Evolutionary conservation across 92 coral and sea anemone genomes (phyloP), one percentile per base, ranked within the genome.

Genomic region (Epizoanthus rinbou): DNA sequence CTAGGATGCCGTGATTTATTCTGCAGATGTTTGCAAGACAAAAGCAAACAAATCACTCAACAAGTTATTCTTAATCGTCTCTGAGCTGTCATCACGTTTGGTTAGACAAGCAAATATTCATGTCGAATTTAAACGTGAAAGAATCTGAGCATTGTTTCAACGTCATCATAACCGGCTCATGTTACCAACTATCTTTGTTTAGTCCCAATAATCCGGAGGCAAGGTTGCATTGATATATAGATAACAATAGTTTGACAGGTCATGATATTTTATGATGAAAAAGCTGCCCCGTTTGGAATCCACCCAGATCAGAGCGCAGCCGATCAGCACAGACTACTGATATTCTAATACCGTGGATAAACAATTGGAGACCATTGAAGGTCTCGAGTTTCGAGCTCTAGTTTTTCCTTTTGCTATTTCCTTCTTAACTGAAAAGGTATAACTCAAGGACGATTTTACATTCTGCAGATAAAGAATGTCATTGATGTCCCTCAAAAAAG

Each of bases 11-110:
- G 50, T 67, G 73, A 67, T 67, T 67, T 28, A 22, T 67, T 67
- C 8, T 28, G n/a, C 50, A 67, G 50, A 67, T 67, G 37, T 19
- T 67, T 67, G 22, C 43, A 67, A 11, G 16, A 28, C 73, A 67
- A 67, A 67, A 33, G 73, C 73, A 67, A 67, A 67, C 73, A 67
- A 67, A 5, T 67, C 73, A 67, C 31, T 67, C 23, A 67, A 67
- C 73, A 41, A 19, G 7, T 67, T 67, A 67, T 16, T 67, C 39
- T 41, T 33, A 25, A 67, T 67, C 28, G 35, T 33, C 9, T 39
- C 10, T 33, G 5, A 67, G 41, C 41, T 67, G 73, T 67, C 73
- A 67, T 16, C 18, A n/a, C 39, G 73, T 67, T 67, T 8, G 73
- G 73, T 16, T 5, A 16, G 73, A 67, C 73, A 33, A 64, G 69